Conservation (phyloP, 92 coral and sea anemone genomes). For the Zoanthus gigantus region DNA sequence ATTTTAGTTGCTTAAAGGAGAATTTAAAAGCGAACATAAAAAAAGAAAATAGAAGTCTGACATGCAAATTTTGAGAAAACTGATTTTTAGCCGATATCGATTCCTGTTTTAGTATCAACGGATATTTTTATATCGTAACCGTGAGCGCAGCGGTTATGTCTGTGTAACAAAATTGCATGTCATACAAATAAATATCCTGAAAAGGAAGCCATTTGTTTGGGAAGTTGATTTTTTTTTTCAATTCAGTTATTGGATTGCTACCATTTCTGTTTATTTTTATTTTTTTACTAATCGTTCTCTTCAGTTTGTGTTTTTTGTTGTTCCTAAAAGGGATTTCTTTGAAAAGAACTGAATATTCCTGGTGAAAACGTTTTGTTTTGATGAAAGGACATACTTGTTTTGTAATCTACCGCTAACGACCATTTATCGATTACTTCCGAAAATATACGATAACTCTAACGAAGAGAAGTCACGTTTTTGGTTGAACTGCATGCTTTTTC, state of each 20-base stretch:
- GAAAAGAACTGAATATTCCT: too few relatives aligned
- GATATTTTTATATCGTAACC: neutral
- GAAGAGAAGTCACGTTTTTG: too few relatives aligned
- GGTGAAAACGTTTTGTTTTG: too few relatives aligned
- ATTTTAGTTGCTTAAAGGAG: neutral
- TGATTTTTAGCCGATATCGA: neutral
- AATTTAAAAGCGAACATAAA: neutral
- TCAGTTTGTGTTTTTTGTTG: too few relatives aligned
- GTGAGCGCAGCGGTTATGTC: neutral
- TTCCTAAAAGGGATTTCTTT: too few relatives aligned
- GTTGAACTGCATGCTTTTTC: too few relatives aligned
- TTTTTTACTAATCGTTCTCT: neutral
- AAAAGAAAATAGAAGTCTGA: neutral
- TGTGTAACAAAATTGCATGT: neutral
- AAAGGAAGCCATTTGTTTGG: conserved; percentile 12
- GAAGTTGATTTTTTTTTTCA: neutral
- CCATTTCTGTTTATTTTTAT: neutral
- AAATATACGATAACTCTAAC: too few relatives aligned
- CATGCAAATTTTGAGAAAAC: neutral
- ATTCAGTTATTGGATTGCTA: neutral
- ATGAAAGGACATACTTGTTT: too few relatives aligned
- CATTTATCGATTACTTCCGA: too few relatives aligned
- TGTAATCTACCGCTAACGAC: too few relatives aligned
- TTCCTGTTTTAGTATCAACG: neutral
- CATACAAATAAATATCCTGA: neutral